Evolutionary conservation across 2,113 vertebrate genomes (phyloP).

Genomic region (Zapus hudsonius): DNA sequence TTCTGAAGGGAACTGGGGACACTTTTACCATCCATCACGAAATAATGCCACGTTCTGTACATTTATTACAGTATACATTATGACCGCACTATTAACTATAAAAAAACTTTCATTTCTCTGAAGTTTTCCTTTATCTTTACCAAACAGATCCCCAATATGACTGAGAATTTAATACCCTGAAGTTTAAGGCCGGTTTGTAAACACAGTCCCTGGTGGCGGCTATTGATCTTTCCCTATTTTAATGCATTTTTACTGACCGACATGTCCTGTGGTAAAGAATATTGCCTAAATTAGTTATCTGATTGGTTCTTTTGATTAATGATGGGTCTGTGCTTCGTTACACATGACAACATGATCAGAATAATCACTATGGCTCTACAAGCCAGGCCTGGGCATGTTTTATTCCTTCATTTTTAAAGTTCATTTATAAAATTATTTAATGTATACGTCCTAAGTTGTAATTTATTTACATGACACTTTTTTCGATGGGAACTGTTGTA

Average conservation of each 20-base stretch:
- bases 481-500: conserved; percentile 94
- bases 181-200: conserved; percentile 88
- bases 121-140: conserved; percentile 78
- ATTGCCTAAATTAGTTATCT: conserved; percentile 96
- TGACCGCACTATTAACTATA: conserved; percentile 77
- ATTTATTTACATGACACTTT: conserved; percentile 95
- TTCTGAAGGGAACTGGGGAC: conserved; percentile 75
- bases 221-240: conserved; percentile 93
- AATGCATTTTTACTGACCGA: conserved; percentile 93
- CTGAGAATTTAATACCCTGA: conserved; percentile 87
- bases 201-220: conserved; percentile 87
- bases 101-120: conserved; percentile 81
- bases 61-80: conserved; percentile 75
- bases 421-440: conserved; percentile 96
- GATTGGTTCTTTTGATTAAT: conserved; percentile 96
- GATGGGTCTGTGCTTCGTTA: conserved; percentile 91
- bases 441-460: conserved; percentile 90
- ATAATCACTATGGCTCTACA: conserved; percentile 88
- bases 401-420: conserved; percentile 91
- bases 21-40: conserved; percentile 74
- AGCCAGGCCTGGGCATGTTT: conserved; percentile 84
- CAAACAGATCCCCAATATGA: conserved; percentile 80
- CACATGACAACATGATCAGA: conserved; percentile 93
- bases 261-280: conserved; percentile 93
- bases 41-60: conserved; percentile 76